Base-by-base conservation (phyloP, 1,140 invertebrate species). In the Leptinotarsa defecta region DNA sequence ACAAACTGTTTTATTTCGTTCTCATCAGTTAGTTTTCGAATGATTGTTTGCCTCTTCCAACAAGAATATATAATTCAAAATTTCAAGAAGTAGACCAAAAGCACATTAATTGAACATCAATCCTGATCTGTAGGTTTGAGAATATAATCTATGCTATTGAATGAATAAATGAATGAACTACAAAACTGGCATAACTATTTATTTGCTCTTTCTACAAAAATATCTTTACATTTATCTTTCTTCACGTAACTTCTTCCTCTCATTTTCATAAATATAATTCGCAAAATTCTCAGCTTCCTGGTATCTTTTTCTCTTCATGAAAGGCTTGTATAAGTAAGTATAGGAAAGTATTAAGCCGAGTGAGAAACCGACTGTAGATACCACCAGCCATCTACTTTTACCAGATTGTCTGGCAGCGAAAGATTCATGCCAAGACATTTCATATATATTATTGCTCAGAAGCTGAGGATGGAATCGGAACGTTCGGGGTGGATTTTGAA, bases 401-500 rank as follows among this genome's bases (percentile, higher is more conserved):
- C 71, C 71, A 43, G 24, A 43, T 19, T 73, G 63, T 73, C 8
- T 73, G 4, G 71, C 4, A 20, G 63, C 71, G 48, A 73, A 73
- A n/a, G 71, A 65, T 64, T 19, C 17, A 73, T 73, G 71, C 63
- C 61, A 73, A 43, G 71, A 73, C 71, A 65, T 64, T 72, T 15
- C 4, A 48, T 61, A 61, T 0, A 43, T 65, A 5, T 6, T 65
- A 63, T 73, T 48, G 4, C 64, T 62, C 17, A 43, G n/a, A 19
- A 19, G 19, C 34, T 43, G 34, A 43, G 34, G 34, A 43, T 43
- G 34, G 8, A 24, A 20, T 63, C 24, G 48, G 13, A 34, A 11
- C 19, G 17, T 24, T 34, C n/a, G 27, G 27, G 17, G 19, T 34
- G 68, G 17, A 17, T 34, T 68, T n/a, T 8, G 24, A 68, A 19